These are phyloP conservation scores for Fragum whitleyi DNA, from an alignment of 2,888 invertebrate genomes.

Conservation along the genomic window DNA sequence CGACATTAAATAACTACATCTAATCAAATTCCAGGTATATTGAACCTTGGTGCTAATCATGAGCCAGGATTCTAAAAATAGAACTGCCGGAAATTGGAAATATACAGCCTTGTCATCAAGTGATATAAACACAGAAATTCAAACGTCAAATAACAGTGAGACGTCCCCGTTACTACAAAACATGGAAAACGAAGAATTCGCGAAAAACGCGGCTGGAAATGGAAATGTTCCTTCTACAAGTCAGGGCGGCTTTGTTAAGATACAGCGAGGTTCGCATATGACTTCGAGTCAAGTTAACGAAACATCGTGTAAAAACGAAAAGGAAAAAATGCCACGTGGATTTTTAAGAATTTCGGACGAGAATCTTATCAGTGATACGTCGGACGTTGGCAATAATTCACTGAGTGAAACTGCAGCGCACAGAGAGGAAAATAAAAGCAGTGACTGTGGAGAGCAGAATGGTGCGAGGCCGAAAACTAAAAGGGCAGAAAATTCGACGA, in stretches of 20 bases:
- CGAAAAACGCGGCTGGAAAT: too few species aligned
- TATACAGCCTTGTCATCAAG: neutral
- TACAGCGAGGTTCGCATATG: neutral
- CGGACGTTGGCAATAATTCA: neutral
- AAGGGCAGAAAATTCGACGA: neutral
- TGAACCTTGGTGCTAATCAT: neutral
- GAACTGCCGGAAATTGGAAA: neutral
- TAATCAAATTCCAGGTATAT: neutral
- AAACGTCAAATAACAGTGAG: conserved; percentile 8
- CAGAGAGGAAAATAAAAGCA: neutral
- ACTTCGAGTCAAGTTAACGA: too few species aligned
- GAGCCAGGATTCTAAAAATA: neutral
- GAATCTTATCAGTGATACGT: neutral
- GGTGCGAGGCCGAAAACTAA: neutral
- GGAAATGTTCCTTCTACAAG: neutral
- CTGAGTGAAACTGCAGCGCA: neutral
- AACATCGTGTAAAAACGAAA: too few species aligned
- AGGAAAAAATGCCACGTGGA: too few species aligned
- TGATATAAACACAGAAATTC: neutral
- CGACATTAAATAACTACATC: too few species aligned
- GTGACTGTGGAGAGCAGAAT: neutral
- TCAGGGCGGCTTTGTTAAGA: neutral
- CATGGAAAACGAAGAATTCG: conserved; percentile 19
- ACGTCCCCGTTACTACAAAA: conserved; percentile 13
- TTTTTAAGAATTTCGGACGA: too few species aligned